Evolutionary conservation across 1,140 invertebrate genomes (phyloP).

Genomic region (Amphibalanus amphitrite): DNA sequence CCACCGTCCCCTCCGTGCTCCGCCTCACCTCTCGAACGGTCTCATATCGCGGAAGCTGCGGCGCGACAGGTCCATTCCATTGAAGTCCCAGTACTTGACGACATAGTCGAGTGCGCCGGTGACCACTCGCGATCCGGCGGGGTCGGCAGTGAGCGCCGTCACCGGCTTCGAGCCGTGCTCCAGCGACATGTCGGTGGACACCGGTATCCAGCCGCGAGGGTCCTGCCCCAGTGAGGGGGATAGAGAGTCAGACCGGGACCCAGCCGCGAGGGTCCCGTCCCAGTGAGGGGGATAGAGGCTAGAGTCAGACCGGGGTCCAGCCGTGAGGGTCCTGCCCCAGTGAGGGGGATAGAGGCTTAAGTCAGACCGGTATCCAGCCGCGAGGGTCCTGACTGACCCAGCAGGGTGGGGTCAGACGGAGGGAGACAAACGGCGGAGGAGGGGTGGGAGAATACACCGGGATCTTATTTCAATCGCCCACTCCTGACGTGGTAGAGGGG

Average conservation of each 20-base stretch:
- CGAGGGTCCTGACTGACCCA: conserved; percentile 7
- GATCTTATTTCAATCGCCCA: too few relatives aligned
- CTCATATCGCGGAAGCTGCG: conserved; percentile 76
- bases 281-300: background rate
- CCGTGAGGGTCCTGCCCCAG: conserved; percentile 35
- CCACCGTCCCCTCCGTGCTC: too few relatives aligned
- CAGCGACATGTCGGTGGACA: conserved; percentile 60
- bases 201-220: conserved; percentile 49
- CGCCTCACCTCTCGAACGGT: conserved; percentile 74
- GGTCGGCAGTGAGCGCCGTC: conserved; percentile 72
- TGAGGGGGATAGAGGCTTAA: background rate
- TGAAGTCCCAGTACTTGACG: conserved; percentile 94
- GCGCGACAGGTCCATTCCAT: conserved; percentile 84
- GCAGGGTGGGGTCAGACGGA: background rate
- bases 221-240: conserved; percentile 24
- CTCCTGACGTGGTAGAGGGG: too few relatives aligned
- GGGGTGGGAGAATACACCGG: too few relatives aligned
- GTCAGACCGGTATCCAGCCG: background rate
- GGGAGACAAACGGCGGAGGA: conserved; percentile 13
- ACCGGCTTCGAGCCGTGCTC: conserved; percentile 70
- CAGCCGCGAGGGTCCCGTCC: conserved; percentile 8
- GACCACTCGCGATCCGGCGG: conserved; percentile 75
- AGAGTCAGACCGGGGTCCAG: conserved; percentile 48
- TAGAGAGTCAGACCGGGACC: background rate
- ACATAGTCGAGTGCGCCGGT: conserved; percentile 73